A percentile compares a stretch with the other conserved stretches of the same genome.
These are phyloP conservation scores for Orthosia incerta DNA, from an alignment of 2,888 invertebrate species.

Conservation along the genomic window DNA sequence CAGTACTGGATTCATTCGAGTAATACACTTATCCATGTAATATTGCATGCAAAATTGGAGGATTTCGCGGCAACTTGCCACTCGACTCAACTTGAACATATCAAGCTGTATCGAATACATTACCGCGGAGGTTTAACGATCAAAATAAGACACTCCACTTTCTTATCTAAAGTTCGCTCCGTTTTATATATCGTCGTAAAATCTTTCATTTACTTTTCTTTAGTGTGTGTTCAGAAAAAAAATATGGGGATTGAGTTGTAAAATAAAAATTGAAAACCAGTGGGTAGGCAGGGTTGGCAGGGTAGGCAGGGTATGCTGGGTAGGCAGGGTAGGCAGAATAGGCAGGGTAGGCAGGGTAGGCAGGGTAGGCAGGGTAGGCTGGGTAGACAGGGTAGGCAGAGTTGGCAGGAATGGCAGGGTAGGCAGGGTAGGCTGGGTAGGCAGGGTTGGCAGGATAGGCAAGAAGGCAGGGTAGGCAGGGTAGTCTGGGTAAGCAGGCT, in stretches of 20 bases:
- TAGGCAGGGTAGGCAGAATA: no score
- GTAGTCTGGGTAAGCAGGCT: no score
- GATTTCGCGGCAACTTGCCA: constrained; percentile 59
- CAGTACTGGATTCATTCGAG: constrained; percentile 42
- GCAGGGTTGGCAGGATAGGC: no score
- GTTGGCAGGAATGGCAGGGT: no score
- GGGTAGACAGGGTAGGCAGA: no score
- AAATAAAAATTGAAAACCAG: constrained; percentile 50
- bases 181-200: constrained; percentile 64
- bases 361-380: no score
- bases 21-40: no score
- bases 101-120: constrained; percentile 60
- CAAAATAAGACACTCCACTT: constrained; percentile 57
- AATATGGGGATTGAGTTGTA: constrained; percentile 54
- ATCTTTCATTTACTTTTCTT: constrained; percentile 61
- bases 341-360: no score
- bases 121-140: constrained; percentile 60
- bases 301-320: no score
- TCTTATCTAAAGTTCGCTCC: constrained; percentile 58
- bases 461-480: no score
- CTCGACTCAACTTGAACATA: constrained; percentile 37
- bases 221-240: constrained; percentile 45
- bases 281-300: no score
- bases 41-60: constrained; percentile 39
- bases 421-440: no score